A percentile compares a stretch with the other conserved stretches of the same genome.
phyloP scores from a whole-genome alignment of 2,113 vertebrate species.

The Cyprinodon variegatus region DNA sequence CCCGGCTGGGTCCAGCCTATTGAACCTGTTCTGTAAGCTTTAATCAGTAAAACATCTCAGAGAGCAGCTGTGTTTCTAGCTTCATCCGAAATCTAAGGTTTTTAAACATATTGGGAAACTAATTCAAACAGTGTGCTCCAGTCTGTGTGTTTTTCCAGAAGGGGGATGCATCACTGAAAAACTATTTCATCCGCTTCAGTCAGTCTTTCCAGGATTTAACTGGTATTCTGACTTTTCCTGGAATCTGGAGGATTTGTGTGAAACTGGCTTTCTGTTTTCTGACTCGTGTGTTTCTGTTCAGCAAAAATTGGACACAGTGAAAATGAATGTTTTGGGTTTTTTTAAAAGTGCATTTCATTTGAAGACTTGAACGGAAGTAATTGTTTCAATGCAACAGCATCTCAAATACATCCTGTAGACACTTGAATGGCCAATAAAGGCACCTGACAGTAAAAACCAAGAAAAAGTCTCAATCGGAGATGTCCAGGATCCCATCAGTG shows the following conservation, averaged over 20 bases:
- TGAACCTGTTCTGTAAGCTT: background rate
- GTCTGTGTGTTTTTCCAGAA: conserved; percentile 25
- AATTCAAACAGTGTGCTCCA: background rate
- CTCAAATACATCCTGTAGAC: conserved; percentile 11
- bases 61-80: background rate
- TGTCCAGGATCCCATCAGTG: background rate
- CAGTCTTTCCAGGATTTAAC: conserved; percentile 52
- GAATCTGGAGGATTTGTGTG: conserved; percentile 19
- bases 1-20: background rate
- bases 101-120: background rate
- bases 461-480: conserved; percentile 29
- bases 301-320: conserved; percentile 4
- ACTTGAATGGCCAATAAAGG: background rate
- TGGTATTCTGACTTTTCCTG: conserved; percentile 25
- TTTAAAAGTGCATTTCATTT: conserved; percentile 45
- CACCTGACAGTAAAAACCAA: conserved; percentile 8
- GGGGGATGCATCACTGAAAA: conserved; percentile 39
- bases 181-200: conserved; percentile 51
- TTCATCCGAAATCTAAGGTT: background rate
- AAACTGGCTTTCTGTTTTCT: background rate
- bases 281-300: background rate
- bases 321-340: background rate
- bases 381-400: conserved; percentile 26
- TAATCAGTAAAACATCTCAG: background rate
- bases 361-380: conserved; percentile 21